Evolutionary conservation across 2,113 vertebrate species (phyloP).

Genomic region (Lagopus muta): DNA sequence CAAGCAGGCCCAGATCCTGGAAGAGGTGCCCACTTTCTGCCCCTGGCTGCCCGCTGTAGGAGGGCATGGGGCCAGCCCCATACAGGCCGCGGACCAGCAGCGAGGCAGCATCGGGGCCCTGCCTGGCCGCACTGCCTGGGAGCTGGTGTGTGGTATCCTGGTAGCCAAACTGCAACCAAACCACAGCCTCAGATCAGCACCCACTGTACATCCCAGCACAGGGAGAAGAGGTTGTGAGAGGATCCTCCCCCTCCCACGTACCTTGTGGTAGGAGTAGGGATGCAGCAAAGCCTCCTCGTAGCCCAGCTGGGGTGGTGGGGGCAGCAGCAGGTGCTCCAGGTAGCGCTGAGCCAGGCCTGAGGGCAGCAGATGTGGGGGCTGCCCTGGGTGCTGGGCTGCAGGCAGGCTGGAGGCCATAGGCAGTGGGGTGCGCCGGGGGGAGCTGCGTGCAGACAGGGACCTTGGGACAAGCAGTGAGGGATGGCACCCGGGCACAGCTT

Average conservation of each 20-base stretch:
- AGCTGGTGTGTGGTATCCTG: constrained; percentile 79
- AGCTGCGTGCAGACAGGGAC: neutral
- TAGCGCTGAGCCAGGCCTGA: constrained; percentile 81
- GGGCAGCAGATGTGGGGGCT: neutral
- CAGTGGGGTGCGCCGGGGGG: neutral
- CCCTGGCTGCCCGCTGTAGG: constrained; percentile 78
- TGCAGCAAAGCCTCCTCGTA: constrained; percentile 85
- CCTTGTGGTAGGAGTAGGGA: constrained; percentile 90
- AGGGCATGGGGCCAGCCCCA: constrained; percentile 75
- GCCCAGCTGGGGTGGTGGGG: constrained; percentile 77
- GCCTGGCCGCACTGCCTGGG: constrained; percentile 19
- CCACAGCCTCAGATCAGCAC: neutral
- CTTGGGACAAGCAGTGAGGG: neutral
- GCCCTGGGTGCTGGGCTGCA: neutral
- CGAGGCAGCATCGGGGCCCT: constrained; percentile 54
- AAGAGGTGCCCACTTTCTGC: constrained; percentile 86
- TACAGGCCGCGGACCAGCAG: constrained; percentile 72
- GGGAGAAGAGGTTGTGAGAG: neutral
- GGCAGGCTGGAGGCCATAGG: neutral
- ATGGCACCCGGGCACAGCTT: neutral
- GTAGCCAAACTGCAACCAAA: constrained; percentile 83
- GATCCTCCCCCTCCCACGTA: neutral
- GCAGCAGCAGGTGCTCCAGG: constrained; percentile 88
- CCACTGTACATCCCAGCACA: neutral
- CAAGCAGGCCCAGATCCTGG: constrained; percentile 85